Base-by-base conservation (phyloP, 1,140 invertebrate genomes). In the Sycophaga agraensis region DNA sequence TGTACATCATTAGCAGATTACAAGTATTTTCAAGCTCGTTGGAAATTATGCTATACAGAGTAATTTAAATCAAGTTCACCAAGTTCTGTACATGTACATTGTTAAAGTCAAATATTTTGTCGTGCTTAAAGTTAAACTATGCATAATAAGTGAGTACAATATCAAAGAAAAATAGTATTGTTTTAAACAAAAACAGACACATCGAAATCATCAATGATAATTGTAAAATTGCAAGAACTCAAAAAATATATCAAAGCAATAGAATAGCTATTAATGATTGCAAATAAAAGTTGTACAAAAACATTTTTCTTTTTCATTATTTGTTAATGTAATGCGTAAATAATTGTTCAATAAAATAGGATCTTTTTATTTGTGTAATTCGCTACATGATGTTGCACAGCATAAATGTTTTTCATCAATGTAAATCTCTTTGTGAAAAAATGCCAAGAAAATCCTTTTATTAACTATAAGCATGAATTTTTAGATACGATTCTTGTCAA, bases 41-140 rank as follows among this genome's bases (percentile, higher is more conserved):
- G 21, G n/a, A 45, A 53, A 42, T 59, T 34, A 28, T 49, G 9
- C 17, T 39, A 22, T 34, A 58, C 51, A 60, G 37, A 50, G 49
- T 51, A 60, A 60, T 60, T 53, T 60, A 34, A 53, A 39, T 24
- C 14, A 51, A 51, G 40, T 51, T 60, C 37, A 53, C 28, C 39
- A 51, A 60, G 49, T 59, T 59, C 40, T 59, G 26, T 60, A 53
- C 40, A 51, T 53, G 49, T 53, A 31, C 9, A 45, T 35, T 53
- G 19, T 53, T 24, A 53, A 42, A 26, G 16, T 42, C n/a, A 19
- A 42, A 51, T 50, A 19, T 60, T 60, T 45, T 51, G 58, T 53
- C 31, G 49, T 60, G 37, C 46, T 59, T 43, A 34, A 14, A 59
- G 2, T 11, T 46, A 19, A 60, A 60, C 24, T 60, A 19, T 53